Evolutionary conservation across 2,797 vertebrate genomes (phyloP).

Genomic region (Microctenopoma lineatum): DNA sequence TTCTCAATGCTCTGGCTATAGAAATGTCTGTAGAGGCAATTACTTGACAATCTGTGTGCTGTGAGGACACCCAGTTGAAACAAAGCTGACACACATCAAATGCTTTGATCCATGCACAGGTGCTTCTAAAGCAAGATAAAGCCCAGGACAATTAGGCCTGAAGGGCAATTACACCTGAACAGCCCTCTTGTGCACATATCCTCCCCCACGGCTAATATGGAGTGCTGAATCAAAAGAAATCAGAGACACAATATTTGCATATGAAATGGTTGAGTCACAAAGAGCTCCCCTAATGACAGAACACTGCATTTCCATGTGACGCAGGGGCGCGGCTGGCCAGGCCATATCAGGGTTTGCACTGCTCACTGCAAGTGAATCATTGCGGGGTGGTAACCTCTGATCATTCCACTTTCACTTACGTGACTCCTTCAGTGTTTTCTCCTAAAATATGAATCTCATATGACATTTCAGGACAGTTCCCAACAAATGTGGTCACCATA

Average conservation of each 20-base stretch:
- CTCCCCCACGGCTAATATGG: slow-evolving; percentile 64
- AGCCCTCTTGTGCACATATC: slow-evolving; percentile 67
- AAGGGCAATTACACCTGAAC: slow-evolving; percentile 84
- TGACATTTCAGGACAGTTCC: not conserved
- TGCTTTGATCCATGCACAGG: slow-evolving; percentile 85
- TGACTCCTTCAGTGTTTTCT: not conserved
- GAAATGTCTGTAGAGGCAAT: slow-evolving; percentile 76
- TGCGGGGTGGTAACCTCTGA: slow-evolving; percentile 13
- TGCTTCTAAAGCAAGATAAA: slow-evolving; percentile 82
- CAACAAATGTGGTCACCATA: not conserved
- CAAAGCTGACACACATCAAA: slow-evolving; percentile 75
- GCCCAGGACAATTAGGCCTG: slow-evolving; percentile 76
- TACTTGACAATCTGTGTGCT: slow-evolving; percentile 66
- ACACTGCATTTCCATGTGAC: slow-evolving; percentile 66
- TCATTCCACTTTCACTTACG: slow-evolving; percentile 8
- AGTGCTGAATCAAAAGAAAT: slow-evolving; percentile 82
- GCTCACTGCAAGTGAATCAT: slow-evolving; percentile 30
- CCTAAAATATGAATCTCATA: not conserved
- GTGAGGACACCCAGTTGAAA: slow-evolving; percentile 72
- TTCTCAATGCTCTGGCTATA: slow-evolving; percentile 43
- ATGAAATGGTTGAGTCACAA: slow-evolving; percentile 81
- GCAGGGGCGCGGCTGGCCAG: slow-evolving; percentile 26
- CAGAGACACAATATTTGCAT: slow-evolving; percentile 78
- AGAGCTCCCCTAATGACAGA: slow-evolving; percentile 66
- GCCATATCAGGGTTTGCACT: slow-evolving; percentile 24